phyloP scores from a whole-genome alignment of 2,113 vertebrate genomes.

The Gyps fulvus region DNA sequence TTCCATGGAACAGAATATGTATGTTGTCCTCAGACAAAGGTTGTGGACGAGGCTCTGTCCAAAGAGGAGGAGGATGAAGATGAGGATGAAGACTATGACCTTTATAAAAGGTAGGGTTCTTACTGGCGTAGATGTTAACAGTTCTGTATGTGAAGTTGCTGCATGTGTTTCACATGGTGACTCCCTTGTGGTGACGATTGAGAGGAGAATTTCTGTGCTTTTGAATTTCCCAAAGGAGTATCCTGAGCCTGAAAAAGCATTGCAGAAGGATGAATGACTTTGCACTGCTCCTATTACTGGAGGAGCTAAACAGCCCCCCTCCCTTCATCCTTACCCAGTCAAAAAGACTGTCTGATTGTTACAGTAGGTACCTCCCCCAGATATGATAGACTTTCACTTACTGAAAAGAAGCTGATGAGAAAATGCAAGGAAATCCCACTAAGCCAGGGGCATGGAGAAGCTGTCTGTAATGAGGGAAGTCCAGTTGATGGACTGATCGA shows the following conservation, averaged over 20 bases:
- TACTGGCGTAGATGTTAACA: background rate
- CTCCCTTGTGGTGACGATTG: background rate
- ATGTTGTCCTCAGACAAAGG: conserved; percentile 86
- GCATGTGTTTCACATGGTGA: background rate
- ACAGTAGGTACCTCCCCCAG: background rate
- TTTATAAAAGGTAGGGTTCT: conserved; percentile 74
- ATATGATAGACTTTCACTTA: background rate
- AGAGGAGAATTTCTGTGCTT: background rate
- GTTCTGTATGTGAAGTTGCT: background rate
- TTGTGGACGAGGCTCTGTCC: conserved; percentile 71
- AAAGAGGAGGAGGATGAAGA: conserved; percentile 81
- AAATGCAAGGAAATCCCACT: background rate
- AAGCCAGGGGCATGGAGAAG: background rate
- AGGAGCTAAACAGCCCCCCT: background rate
- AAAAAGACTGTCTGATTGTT: background rate
- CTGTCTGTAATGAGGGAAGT: background rate
- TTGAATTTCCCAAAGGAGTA: background rate
- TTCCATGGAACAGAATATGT: conserved; percentile 94
- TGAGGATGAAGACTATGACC: conserved; percentile 72
- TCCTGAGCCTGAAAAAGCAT: background rate
- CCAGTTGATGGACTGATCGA: background rate
- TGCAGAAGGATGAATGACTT: background rate
- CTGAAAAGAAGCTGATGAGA: background rate
- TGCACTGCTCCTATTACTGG: background rate
- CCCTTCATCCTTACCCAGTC: background rate